These are phyloP conservation scores for Labeo rohita DNA, from an alignment of 2,113 vertebrate genomes.

Conservation along the genomic window DNA sequence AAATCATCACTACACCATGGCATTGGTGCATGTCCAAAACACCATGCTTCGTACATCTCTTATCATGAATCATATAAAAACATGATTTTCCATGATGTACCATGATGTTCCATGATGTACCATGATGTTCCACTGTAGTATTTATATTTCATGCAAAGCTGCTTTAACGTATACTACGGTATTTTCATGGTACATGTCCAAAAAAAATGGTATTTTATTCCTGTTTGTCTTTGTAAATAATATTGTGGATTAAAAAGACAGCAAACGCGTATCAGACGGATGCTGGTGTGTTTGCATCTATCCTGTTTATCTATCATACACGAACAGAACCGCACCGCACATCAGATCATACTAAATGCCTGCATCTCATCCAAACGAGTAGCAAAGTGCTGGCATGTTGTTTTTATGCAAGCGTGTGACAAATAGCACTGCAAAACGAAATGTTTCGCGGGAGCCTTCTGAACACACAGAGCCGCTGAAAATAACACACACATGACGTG, in stretches of 20 bases:
- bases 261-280: neutral
- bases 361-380: neutral
- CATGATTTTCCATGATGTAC: neutral
- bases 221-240: neutral
- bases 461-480: neutral
- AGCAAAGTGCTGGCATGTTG: neutral
- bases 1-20: neutral
- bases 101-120: no score
- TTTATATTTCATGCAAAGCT: neutral
- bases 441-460: neutral
- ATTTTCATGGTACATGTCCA: neutral
- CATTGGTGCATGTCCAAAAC: neutral
- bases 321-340: neutral
- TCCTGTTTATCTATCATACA: neutral
- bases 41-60: neutral
- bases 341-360: neutral
- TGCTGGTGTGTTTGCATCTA: neutral
- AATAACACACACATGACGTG: constrained; percentile 29
- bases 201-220: neutral
- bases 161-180: neutral
- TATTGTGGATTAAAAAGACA: neutral
- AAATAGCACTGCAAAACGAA: neutral
- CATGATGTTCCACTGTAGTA: neutral
- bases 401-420: neutral
- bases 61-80: neutral